Base-by-base conservation (phyloP, 2,888 invertebrate genomes). In the Latrodectus elegans region DNA sequence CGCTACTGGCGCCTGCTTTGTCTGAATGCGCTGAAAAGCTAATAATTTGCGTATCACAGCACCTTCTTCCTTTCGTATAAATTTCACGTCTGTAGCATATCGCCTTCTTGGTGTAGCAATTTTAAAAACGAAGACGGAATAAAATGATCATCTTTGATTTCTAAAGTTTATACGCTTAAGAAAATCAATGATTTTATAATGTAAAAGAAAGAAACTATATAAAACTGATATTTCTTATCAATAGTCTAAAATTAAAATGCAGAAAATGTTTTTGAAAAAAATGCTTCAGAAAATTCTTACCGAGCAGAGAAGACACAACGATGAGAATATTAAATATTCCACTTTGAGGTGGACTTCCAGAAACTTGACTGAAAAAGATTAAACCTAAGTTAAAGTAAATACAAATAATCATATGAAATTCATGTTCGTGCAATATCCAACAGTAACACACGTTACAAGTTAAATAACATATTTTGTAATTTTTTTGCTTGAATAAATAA, bases 281-380 rank as follows among this genome's bases (percentile, higher is more conserved):
- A 6, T 38, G 4, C 38, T 51, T 68, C 22, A n/a, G n/a, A 38
- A 9, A 10, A 22, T 22, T 60, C 86, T 81, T 81, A 86, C 86
- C 86, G 22, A 81, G 15, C 38, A 86, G 67, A 22, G 81, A 80
- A 26, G 86, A 86, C 4, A 76, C 26, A 4, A 60, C 51, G 15
- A 86, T 17, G 14, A 86, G 52, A 55, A 86, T 67, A 53, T 55
- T 70, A 53, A 86, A 86, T 26, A 86, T 55, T 49, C 86, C 86
- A 55, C 86, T 86, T 72, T 81, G 80, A 38, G 86, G 86, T n/a
- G 86, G 86, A 22, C 86, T 86, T 64, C 86, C 86, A 9, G 86
- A 49, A 10, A 67, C 86, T 65, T 86, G 86, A 60, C 86, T 86
- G 67, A 38, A 81, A 84, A 52, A 38, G 38, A 38, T 15, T 12